Base-by-base conservation (phyloP, 92 coral and sea anemone genomes). In the Micromussa lordhowensis region DNA sequence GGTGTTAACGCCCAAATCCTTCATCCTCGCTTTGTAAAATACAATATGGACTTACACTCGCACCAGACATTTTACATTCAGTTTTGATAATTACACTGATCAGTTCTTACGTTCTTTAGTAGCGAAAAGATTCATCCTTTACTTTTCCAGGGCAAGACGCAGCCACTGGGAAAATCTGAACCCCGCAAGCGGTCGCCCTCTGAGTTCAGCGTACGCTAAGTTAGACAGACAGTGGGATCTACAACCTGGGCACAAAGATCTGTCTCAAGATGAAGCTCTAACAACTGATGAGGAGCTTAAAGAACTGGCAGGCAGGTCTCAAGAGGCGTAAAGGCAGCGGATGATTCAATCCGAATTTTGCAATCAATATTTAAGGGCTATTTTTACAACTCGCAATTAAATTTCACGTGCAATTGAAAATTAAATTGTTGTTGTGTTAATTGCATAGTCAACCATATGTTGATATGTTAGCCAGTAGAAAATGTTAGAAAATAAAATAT, bases 161-260 rank as follows among this genome's bases (percentile, higher is more conserved):
- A 68, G 88, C n/a, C 93, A 82, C 53, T 94, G 96, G 96, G 95
- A 94, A 78, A 87, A 80, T 28, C 71, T 94, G 5, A 64, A 94
- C 36, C 96, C 95, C 4, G 78, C 96, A 4, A 85, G 90, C 31
- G 96, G 96, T 58, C 96, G 96, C 15, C 96, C 96, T 1, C 88
- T 82, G 21, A 83, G 91, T 16, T 9, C 91, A n/a, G 75, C 92
- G 1, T 10, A 72, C 24, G 70, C 88, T 22, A 87, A 90, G 54
- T 1, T 38, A 26, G 90, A 77, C 0, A 61, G 66, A 34, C 74
- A 44, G 57, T 92, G 94, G 88, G 68, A 75, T 32, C 80, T 77
- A 7, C 63, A 71, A 8, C 64, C 92, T 2, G 96, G 93, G 0
- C 91, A 91, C 78, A 58, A 78, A 71, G 87, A 89, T 36, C 53